phyloP scores from a whole-genome alignment of 92 coral and sea anemone species.

The Montipora capitata region DNA sequence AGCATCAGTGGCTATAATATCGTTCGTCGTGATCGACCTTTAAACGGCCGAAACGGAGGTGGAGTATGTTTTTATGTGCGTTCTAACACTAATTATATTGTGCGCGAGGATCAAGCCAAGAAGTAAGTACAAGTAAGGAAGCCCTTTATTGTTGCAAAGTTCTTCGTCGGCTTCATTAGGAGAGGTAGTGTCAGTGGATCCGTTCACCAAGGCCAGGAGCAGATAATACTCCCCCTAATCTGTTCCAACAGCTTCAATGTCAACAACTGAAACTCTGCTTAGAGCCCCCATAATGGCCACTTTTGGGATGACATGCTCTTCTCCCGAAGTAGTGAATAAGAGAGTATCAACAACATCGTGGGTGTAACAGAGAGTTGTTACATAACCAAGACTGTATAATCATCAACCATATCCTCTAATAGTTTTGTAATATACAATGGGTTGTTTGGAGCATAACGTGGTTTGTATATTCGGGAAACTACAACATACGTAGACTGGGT shows the following conservation, averaged over 20 bases:
- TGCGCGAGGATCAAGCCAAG: too few species aligned
- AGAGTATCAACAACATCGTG: constrained; percentile 67
- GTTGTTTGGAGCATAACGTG: constrained; percentile 30
- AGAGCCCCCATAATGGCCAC: constrained; percentile 61
- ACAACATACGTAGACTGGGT: constrained; percentile 46
- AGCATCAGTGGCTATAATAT: too few species aligned
- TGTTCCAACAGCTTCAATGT: background rate
- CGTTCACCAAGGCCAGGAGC: constrained; percentile 12
- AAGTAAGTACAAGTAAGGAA: too few species aligned
- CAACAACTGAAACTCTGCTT: constrained; percentile 29
- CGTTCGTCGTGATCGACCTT: too few species aligned
- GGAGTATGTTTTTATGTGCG: too few species aligned
- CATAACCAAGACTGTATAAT: constrained; percentile 35
- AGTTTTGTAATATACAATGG: constrained; percentile 52
- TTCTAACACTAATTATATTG: too few species aligned
- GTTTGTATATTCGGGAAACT: constrained; percentile 37
- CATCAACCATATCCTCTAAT: constrained; percentile 28
- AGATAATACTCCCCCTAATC: constrained; percentile 9
- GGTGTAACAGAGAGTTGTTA: constrained; percentile 42
- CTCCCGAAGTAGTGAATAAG: constrained; percentile 45
- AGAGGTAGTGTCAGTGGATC: constrained; percentile 10
- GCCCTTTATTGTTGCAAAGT: background rate
- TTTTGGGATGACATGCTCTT: constrained; percentile 52
- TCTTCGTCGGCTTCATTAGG: constrained; percentile 46
- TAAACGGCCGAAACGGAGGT: too few species aligned